These are phyloP conservation scores for Lithophane ornitopus DNA, from an alignment of 2,888 invertebrate species.

Conservation along the genomic window DNA sequence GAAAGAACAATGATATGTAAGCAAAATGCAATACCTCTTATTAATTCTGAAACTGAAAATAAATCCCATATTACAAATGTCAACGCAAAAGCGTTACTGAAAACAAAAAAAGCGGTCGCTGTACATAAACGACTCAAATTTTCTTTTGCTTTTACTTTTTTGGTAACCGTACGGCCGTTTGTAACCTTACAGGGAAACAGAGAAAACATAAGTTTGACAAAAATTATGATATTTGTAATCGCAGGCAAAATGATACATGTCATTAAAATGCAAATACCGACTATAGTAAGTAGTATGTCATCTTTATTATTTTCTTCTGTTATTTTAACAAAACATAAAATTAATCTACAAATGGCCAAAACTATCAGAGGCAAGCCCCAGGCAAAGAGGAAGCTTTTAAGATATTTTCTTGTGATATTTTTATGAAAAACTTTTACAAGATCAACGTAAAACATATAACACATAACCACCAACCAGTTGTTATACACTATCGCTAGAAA, in stretches of 20 bases:
- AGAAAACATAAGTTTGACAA: conserved; percentile 16
- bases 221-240: conserved; percentile 19
- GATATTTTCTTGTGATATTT: conserved; percentile 27
- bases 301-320: background rate
- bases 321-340: background rate
- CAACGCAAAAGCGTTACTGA: conserved; percentile 30
- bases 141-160: conserved; percentile 20
- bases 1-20: conserved; percentile 33
- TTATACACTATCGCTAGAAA: conserved; percentile 39
- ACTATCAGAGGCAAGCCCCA: conserved; percentile 34
- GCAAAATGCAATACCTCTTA: conserved; percentile 14
- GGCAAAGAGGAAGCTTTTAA: conserved; percentile 44
- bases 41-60: background rate
- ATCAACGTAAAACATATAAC: conserved; percentile 48
- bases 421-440: conserved; percentile 42
- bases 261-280: conserved; percentile 6
- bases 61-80: conserved; percentile 37
- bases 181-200: conserved; percentile 21
- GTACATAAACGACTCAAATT: conserved; percentile 44
- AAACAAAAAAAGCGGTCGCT: conserved; percentile 16
- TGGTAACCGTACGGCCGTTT: background rate
- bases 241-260: conserved; percentile 13
- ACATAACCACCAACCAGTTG: conserved; percentile 42
- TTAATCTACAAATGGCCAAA: background rate
- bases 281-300: background rate